Base-by-base conservation (phyloP, 2,888 invertebrate species). In the Agonum fuliginosum region DNA sequence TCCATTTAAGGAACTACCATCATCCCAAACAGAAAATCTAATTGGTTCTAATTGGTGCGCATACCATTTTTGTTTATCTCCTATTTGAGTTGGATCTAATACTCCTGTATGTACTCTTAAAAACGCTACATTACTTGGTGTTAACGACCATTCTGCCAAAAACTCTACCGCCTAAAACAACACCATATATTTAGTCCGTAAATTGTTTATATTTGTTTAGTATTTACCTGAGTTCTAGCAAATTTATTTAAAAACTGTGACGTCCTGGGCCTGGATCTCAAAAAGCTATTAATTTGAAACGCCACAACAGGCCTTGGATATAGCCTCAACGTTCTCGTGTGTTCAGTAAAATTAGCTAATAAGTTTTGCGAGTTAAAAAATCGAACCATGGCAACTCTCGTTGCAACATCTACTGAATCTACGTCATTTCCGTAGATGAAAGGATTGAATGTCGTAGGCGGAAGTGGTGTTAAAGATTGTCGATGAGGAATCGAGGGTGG, bases 221-320 rank as follows among this genome's bases (percentile, higher is more conserved):
- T 5, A 12, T 19, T 80, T 84, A 93, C 93, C 90, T 99, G 98
- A 1, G 98, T 98, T 82, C 97, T 90, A 0, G 98, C 95, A 84
- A 99, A 97, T 84, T 94, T 93, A 83, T 94, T 95, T 58, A 98
- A 91, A 86, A 98, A 99, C 48, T 92, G 91, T 0, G 97, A 95
- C 8, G 95, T 93, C 81, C 95, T 90, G 0, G 98, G 97, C 30
- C 99, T 90, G 5, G 99, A 99, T 79, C 98, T 90, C 8, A 99
- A 89, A 85, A 99, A 99, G 84, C 97, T 97, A 87, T 97, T 96
- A 83, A 97, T 95, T 88, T 99, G 99, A 84, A 99, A 97, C 3
- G 99, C 99, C 2, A 99, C 99, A 1, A 99, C 99, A 0, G 99
- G 99, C 73, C 99, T 90, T 0, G 99, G 99, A 87, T 99, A 99